Evolutionary conservation across 1,140 invertebrate genomes (phyloP), one percentile per base, ranked within the genome.

Genomic region (Catajapyx aquilonaris): DNA sequence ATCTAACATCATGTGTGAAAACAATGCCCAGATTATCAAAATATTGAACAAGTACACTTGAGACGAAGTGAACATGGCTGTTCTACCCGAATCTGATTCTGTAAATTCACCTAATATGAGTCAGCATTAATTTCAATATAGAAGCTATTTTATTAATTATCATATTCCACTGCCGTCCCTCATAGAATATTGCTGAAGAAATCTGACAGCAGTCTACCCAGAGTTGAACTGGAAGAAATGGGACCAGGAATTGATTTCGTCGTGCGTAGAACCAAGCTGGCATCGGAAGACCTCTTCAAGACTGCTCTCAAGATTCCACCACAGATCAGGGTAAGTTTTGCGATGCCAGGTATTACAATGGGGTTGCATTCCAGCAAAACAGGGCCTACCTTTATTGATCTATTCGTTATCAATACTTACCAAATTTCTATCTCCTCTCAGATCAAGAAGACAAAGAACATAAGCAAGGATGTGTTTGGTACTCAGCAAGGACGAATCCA

Each of bases 161-260:
- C 13, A 28, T 28, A 28, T 28, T 9, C 7, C 13, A 28, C 23
- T 13, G 7, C 13, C 7, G 7, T 13, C 37, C 43, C 41, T 47
- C 52, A 11, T 43, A 90, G 81, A 60, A 71, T 90, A 37, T 42
- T 70, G 32, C 50, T 96, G 7, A 94, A 94, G 53, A 97, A 96
- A 56, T 91, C 87, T 42, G 85, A 87, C 0, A 70, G 69, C 38
- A 71, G 69, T 51, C 79, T 71, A 41, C 91, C 93, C 5, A 66
- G 81, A 44, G 73, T 94, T 42, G 91, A 97, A 62, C 58, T 97
- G 13, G 73, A 80, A 53, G 88, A 95, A 66, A 88, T 94, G 47
- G 90, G 90, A 21, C 94, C 94, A 31, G 74, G 76, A n/a, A 66
- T 88, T 43, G 83, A 96, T 59, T 76, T 97, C 31, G 64, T 64